phyloP scores from a whole-genome alignment of 2,797 vertebrate genomes.

The Hemitrygon akajei region DNA sequence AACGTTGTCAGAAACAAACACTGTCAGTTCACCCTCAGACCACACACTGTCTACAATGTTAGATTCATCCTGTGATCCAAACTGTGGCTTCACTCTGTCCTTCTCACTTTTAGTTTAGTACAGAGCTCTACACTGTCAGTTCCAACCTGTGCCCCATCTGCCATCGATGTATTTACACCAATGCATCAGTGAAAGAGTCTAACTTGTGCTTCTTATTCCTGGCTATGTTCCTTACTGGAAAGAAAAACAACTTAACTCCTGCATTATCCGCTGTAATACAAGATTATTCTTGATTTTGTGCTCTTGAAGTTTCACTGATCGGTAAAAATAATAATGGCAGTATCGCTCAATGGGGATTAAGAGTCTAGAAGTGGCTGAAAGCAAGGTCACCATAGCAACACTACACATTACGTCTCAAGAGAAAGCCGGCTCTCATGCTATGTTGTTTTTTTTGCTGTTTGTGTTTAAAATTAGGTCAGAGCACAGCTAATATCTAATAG shows the following conservation, averaged over 20 bases:
- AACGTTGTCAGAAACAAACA: background rate
- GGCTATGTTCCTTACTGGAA: background rate
- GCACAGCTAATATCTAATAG: slow-evolving; percentile 33
- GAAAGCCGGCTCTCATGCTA: slow-evolving; percentile 45
- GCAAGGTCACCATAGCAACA: slow-evolving; percentile 54
- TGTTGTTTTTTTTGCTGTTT: slow-evolving; percentile 2
- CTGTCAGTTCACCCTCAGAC: background rate
- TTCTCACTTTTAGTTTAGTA: too few species aligned
- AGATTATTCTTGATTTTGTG: background rate
- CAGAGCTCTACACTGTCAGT: background rate
- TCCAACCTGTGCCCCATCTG: too few species aligned
- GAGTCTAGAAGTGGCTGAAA: slow-evolving; percentile 48
- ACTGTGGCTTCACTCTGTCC: background rate
- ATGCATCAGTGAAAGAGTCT: too few species aligned
- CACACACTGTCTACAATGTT: background rate
- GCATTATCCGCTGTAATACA: background rate
- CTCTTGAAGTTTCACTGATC: background rate
- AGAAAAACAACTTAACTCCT: background rate
- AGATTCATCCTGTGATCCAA: background rate
- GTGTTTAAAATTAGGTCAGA: slow-evolving; percentile 31
- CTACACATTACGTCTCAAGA: slow-evolving; percentile 52
- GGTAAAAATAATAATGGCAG: slow-evolving; percentile 15
- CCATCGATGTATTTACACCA: too few species aligned
- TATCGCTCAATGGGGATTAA: slow-evolving; percentile 49
- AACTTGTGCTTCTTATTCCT: background rate